Percentiles rank a stretch among this genome's conserved stretches.
These are phyloP conservation scores for Protonemura montana DNA, from an alignment of 2,888 invertebrate species.

Conservation along the genomic window DNA sequence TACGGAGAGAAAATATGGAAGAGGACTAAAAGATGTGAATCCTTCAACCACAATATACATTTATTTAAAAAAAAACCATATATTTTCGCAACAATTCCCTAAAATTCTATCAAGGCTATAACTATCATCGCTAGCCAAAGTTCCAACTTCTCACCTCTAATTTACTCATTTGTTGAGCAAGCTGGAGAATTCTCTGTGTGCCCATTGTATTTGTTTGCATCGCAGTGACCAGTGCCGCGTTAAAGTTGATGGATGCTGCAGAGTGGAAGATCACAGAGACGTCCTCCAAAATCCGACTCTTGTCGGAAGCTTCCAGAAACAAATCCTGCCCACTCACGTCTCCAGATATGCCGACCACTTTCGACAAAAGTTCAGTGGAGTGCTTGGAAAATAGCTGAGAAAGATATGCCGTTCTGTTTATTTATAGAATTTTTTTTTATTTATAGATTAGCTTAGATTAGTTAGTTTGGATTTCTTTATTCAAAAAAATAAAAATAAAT, in stretches of 20 bases:
- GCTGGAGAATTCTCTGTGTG: conserved; percentile 63
- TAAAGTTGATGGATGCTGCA: conserved; percentile 70
- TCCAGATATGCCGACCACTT: conserved; percentile 69
- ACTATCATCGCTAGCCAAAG: no score
- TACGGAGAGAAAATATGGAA: no score
- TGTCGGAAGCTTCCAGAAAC: conserved; percentile 64
- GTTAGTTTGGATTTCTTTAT: no score
- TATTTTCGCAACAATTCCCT: no score
- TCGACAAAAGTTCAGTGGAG: conserved; percentile 65
- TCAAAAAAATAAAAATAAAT: no score
- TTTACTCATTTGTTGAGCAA: conserved; percentile 63
- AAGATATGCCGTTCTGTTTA: background rate
- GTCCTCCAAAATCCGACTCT: conserved; percentile 56
- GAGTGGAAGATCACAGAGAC: conserved; percentile 64
- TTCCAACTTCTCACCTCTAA: conserved; percentile 57
- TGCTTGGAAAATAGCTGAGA: conserved; percentile 31
- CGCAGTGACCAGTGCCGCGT: conserved; percentile 65
- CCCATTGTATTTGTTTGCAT: conserved; percentile 69
- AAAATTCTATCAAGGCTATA: no score
- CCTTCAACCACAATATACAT: no score
- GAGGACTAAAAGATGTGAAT: no score
- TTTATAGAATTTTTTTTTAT: no score
- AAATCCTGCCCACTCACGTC: conserved; percentile 68
- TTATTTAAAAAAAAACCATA: no score
- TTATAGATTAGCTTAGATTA: no score